These are phyloP conservation scores for Ferdinandea cuprea DNA, from an alignment of 2,888 invertebrate genomes.

Conservation along the genomic window DNA sequence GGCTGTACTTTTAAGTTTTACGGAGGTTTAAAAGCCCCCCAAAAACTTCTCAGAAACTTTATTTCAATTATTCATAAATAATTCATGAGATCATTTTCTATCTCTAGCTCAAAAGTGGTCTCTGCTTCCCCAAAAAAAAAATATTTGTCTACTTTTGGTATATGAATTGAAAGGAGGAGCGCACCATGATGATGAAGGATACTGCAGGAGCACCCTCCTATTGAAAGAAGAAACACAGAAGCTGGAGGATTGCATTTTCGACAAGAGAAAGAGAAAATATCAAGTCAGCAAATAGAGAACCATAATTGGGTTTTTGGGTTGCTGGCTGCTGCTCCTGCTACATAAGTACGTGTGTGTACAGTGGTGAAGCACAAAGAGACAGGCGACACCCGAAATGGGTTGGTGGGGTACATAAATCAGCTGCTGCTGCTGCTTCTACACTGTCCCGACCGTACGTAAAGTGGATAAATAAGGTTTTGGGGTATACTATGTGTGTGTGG, in stretches of 20 bases:
- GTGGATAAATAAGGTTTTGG: conserved; percentile 63
- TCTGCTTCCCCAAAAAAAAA: conserved; percentile 39
- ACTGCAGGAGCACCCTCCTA: conserved; percentile 17
- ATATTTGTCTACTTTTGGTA: conserved; percentile 57
- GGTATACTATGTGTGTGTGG: neutral
- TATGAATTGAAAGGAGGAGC: conserved; percentile 15
- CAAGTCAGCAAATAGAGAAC: conserved; percentile 64
- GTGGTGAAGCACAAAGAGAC: neutral
- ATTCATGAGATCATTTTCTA: conserved; percentile 71
- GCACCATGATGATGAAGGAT: conserved; percentile 32
- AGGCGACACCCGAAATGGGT: neutral
- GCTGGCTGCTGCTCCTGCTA: neutral
- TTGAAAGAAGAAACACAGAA: neutral
- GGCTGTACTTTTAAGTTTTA: conserved; percentile 4
- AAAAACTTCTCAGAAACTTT: conserved; percentile 55
- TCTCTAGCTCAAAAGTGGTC: conserved; percentile 51
- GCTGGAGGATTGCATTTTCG: conserved; percentile 59
- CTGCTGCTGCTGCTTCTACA: conserved; percentile 34
- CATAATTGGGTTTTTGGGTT: conserved; percentile 64
- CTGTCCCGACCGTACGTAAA: conserved; percentile 63
- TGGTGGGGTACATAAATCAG: conserved; percentile 52
- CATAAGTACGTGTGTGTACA: neutral
- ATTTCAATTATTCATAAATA: conserved; percentile 74
- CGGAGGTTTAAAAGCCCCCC: neutral
- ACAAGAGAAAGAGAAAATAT: conserved; percentile 34